Percentiles rank a stretch among this genome's conserved stretches.
Conservation (phyloP, 1,140 invertebrate species). For the Micrasema longulum region DNA sequence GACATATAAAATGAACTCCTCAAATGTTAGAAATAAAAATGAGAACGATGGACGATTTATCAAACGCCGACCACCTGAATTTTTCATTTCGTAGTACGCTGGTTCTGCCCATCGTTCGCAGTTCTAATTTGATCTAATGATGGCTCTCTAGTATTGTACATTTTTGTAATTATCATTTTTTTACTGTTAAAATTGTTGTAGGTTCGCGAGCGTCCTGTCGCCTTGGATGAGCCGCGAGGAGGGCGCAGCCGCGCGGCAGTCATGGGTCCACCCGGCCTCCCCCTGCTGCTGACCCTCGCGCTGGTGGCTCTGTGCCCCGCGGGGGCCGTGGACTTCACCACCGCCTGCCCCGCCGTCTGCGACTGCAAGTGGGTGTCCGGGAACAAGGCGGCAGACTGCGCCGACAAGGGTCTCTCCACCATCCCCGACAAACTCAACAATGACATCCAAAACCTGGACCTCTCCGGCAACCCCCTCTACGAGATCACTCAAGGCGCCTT, state of each 20-base stretch:
- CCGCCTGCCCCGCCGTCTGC: slow-evolving; percentile 69
- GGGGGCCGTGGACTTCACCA: slow-evolving; percentile 58
- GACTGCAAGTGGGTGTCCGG: slow-evolving; percentile 80
- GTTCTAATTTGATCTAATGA: not conserved
- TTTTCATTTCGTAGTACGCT: not conserved
- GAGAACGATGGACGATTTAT: not conserved
- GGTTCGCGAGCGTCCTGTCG: slow-evolving; percentile 1
- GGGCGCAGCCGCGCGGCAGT: not conserved
- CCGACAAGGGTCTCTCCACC: slow-evolving; percentile 70
- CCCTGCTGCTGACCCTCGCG: slow-evolving; percentile 9
- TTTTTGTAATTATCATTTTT: not conserved
- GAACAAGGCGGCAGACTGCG: slow-evolving; percentile 87
- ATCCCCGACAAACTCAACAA: slow-evolving; percentile 78
- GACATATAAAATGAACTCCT: too few species aligned
- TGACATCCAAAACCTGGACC: slow-evolving; percentile 82
- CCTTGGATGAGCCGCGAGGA: slow-evolving; percentile 32
- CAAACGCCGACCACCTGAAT: not conserved
- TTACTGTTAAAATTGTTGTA: slow-evolving; percentile 40
- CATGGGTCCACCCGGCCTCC: slow-evolving; percentile 27
- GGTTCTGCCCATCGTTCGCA: not conserved
- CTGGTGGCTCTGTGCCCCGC: not conserved
- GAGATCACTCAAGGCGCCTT: slow-evolving; percentile 78
- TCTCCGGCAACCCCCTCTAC: slow-evolving; percentile 78
- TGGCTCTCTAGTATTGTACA: not conserved
- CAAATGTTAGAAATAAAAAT: not conserved